Evolutionary conservation across 2,888 invertebrate genomes (phyloP).

Genomic region (Andrena haemorrhoa): DNA sequence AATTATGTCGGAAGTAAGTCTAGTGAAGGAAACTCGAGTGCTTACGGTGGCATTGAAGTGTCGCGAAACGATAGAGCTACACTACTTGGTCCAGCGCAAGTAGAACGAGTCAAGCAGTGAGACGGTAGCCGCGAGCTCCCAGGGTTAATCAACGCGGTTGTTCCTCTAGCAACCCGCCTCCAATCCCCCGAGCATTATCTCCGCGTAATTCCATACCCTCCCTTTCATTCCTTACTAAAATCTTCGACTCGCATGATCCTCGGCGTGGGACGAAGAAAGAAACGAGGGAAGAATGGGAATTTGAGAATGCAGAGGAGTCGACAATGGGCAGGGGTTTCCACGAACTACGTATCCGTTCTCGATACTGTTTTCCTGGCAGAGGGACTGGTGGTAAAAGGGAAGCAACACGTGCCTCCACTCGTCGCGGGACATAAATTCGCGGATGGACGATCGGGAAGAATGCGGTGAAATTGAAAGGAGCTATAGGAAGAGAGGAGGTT

Average conservation of each 20-base stretch:
- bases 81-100: no score
- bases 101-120: no score
- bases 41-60: no score
- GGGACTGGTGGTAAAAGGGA: constrained; percentile 14
- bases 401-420: constrained; percentile 61
- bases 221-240: no score
- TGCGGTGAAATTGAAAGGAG: constrained; percentile 65
- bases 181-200: background rate
- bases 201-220: background rate
- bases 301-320: background rate
- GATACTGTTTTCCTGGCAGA: background rate
- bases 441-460: constrained; percentile 62
- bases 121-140: background rate
- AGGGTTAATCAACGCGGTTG: constrained; percentile 8
- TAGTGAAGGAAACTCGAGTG: no score
- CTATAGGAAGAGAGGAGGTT: constrained; percentile 57
- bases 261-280: background rate
- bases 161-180: background rate
- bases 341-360: background rate
- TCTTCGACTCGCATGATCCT: background rate
- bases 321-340: background rate
- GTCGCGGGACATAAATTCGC: constrained; percentile 52
- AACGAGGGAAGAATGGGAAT: background rate
- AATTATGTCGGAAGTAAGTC: no score
- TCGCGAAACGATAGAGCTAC: no score